Percentiles rank a stretch among this genome's conserved stretches.
These are phyloP conservation scores for Melanotaenia parkinsoni DNA, from an alignment of 2,797 vertebrate genomes.

Conservation along the genomic window DNA sequence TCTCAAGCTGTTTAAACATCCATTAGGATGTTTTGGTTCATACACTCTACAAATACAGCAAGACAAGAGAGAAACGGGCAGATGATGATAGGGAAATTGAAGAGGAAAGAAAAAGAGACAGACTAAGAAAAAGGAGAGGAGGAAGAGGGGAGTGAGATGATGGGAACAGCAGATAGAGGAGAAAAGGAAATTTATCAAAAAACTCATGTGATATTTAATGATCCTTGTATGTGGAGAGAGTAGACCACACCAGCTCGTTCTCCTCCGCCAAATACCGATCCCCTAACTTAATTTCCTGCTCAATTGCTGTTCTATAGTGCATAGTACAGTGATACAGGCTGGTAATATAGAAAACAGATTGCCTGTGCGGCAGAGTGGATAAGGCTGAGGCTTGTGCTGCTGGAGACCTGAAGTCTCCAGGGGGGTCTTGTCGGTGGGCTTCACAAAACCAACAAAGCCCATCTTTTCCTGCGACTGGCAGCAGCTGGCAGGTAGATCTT, in stretches of 20 bases:
- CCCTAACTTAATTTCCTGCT: constrained; percentile 92
- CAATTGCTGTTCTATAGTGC: constrained; percentile 92
- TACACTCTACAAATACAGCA: constrained; percentile 76
- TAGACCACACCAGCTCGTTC: constrained; percentile 86
- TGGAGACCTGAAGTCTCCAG: constrained; percentile 84
- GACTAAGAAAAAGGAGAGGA: constrained; percentile 46
- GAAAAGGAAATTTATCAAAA: constrained; percentile 83
- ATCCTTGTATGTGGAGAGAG: constrained; percentile 86
- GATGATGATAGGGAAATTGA: constrained; percentile 74
- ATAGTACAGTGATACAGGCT: constrained; percentile 88
- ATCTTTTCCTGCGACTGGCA: constrained; percentile 87
- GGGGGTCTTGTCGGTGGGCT: constrained; percentile 86
- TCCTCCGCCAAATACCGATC: constrained; percentile 89
- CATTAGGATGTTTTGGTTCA: constrained; percentile 88
- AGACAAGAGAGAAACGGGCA: constrained; percentile 57
- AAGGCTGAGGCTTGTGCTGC: constrained; percentile 83
- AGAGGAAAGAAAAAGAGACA: constrained; percentile 65
- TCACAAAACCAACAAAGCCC: constrained; percentile 89
- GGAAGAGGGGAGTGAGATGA: constrained; percentile 62
- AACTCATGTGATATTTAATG: constrained; percentile 89
- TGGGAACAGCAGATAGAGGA: constrained; percentile 74
- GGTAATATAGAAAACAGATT: constrained; percentile 92
- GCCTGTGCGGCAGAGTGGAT: constrained; percentile 87
- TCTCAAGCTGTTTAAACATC: constrained; percentile 89
- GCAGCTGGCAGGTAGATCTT: constrained; percentile 87